These are phyloP conservation scores for Halichoeres trimaculatus DNA, from an alignment of 2,113 vertebrate genomes.

Conservation along the genomic window DNA sequence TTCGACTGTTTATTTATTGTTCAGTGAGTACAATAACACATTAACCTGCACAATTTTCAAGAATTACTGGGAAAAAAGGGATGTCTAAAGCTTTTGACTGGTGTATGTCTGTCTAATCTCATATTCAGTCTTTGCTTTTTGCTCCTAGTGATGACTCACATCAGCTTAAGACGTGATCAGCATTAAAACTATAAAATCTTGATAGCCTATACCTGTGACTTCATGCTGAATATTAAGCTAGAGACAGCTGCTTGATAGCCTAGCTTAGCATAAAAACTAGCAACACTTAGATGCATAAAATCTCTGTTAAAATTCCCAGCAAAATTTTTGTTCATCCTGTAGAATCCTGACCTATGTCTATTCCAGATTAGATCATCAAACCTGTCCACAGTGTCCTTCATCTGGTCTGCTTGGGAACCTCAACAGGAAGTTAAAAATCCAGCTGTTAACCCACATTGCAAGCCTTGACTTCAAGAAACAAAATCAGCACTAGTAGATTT, in stretches of 20 bases:
- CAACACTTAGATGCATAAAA: background rate
- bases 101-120: background rate
- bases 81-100: no score
- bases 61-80: no score
- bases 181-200: no score
- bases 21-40: no score
- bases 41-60: no score
- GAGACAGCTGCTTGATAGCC: background rate
- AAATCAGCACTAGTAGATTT: no score
- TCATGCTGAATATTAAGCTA: background rate
- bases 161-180: no score
- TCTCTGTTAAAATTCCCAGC: no score
- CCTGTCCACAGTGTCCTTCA: background rate
- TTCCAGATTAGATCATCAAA: background rate
- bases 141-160: background rate
- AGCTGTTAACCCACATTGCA: background rate
- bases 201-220: background rate
- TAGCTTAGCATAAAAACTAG: conserved; percentile 14
- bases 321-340: background rate
- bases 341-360: background rate
- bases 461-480: background rate
- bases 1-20: no score
- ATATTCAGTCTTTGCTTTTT: background rate
- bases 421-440: background rate
- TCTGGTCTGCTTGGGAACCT: background rate